A percentile compares a stretch with the other conserved stretches of the same genome.
phyloP scores from a whole-genome alignment of 1,140 invertebrate genomes.

The Drosophila jambulina region DNA sequence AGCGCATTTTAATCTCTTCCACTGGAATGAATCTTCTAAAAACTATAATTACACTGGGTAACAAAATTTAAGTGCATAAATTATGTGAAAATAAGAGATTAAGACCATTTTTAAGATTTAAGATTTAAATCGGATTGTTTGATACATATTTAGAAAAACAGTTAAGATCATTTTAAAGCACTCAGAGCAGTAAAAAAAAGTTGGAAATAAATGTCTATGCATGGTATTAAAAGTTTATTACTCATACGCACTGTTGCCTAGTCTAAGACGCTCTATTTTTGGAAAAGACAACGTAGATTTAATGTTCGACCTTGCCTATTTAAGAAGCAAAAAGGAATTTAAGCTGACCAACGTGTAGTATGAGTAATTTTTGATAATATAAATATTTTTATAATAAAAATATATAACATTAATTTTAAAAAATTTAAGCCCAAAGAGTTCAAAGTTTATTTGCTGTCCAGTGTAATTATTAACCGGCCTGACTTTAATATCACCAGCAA shows the following conservation, averaged over 20 bases:
- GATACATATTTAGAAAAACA: too few species aligned
- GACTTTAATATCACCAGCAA: slow-evolving; percentile 53
- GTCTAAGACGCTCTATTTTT: neutral
- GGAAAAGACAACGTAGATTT: too few species aligned
- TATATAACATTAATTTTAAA: neutral
- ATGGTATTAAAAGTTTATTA: neutral
- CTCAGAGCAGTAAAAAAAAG: neutral
- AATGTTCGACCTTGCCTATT: too few species aligned
- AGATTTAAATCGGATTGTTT: too few species aligned
- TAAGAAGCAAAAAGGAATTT: neutral
- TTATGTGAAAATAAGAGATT: too few species aligned
- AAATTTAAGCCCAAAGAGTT: neutral
- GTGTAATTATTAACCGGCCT: slow-evolving; percentile 49
- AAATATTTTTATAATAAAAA: neutral
- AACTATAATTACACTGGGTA: slow-evolving; percentile 35
- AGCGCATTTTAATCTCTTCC: slow-evolving; percentile 28
- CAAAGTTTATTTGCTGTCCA: slow-evolving; percentile 2
- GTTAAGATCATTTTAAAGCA: neutral
- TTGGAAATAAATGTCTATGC: neutral
- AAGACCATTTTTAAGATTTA: too few species aligned
- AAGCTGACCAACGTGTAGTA: neutral
- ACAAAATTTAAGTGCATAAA: neutral
- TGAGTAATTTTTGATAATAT: neutral
- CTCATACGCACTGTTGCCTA: slow-evolving; percentile 6
- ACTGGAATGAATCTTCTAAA: slow-evolving; percentile 18